phyloP scores from a whole-genome alignment of 2,113 vertebrate species.

The Leucopsar rothschildi region DNA sequence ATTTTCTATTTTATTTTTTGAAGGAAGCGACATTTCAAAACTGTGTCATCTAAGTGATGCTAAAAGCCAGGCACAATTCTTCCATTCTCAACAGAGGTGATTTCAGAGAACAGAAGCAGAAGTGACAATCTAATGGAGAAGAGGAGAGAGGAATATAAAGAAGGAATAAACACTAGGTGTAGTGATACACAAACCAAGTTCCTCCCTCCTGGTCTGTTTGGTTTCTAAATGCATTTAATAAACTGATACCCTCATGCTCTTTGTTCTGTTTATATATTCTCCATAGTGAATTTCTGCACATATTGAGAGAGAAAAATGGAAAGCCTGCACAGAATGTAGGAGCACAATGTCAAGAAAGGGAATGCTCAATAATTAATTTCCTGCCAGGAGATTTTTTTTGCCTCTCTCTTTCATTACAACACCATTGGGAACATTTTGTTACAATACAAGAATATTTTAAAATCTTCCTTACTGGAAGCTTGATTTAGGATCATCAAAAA shows the following conservation, averaged over 20 bases:
- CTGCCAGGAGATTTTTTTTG: background rate
- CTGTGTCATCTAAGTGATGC: background rate
- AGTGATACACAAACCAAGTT: background rate
- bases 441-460: slow-evolving; percentile 41
- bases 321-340: background rate
- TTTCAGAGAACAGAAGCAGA: background rate
- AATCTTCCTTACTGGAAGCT: slow-evolving; percentile 11
- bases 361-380: slow-evolving; percentile 55
- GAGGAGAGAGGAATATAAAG: background rate
- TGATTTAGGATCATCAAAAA: slow-evolving; percentile 28
- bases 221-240: background rate
- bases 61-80: background rate
- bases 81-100: background rate
- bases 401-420: background rate
- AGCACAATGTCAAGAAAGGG: background rate
- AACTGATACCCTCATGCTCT: slow-evolving; percentile 24
- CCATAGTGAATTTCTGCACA: slow-evolving; percentile 28
- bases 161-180: background rate
- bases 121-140: background rate
- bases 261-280: slow-evolving; percentile 49
- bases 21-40: background rate
- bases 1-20: background rate
- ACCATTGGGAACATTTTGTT: slow-evolving; percentile 53
- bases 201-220: background rate
- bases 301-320: slow-evolving; percentile 28